Conservation (phyloP, 2,888 invertebrate genomes). For the Alviniconcha strummeri region DNA sequence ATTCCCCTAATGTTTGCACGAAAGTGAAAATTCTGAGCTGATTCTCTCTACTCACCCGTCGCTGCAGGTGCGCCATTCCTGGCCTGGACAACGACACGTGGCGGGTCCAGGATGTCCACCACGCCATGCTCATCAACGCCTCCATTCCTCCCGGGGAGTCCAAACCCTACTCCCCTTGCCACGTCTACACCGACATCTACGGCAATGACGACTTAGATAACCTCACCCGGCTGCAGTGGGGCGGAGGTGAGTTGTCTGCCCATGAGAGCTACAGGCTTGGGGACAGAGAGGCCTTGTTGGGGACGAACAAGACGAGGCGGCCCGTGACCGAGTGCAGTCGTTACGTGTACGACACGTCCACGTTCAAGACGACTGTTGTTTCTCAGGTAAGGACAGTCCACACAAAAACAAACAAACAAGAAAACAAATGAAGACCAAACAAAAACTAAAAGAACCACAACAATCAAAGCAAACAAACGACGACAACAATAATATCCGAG, state of each 20-base stretch:
- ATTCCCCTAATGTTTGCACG: too few species aligned
- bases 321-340: conserved; percentile 9
- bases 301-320: too few species aligned
- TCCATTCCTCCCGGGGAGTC: conserved; percentile 22
- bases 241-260: not conserved
- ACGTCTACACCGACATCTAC: conserved; percentile 6
- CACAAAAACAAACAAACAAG: too few species aligned
- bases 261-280: not conserved
- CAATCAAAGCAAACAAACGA: not conserved
- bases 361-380: conserved; percentile 35
- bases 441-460: not conserved
- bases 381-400: conserved; percentile 26
- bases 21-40: too few species aligned
- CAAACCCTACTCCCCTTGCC: not conserved
- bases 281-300: not conserved
- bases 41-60: not conserved
- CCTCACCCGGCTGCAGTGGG: not conserved
- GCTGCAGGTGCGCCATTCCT: conserved; percentile 34
- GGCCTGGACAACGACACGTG: conserved; percentile 33
- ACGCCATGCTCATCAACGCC: conserved; percentile 21
- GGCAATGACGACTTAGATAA: too few species aligned
- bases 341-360: conserved; percentile 37
- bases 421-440: not conserved
- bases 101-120: conserved; percentile 14
- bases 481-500: not conserved